Conservation (phyloP, 2,888 invertebrate genomes). For the Caenorhabditis panamensis region DNA sequence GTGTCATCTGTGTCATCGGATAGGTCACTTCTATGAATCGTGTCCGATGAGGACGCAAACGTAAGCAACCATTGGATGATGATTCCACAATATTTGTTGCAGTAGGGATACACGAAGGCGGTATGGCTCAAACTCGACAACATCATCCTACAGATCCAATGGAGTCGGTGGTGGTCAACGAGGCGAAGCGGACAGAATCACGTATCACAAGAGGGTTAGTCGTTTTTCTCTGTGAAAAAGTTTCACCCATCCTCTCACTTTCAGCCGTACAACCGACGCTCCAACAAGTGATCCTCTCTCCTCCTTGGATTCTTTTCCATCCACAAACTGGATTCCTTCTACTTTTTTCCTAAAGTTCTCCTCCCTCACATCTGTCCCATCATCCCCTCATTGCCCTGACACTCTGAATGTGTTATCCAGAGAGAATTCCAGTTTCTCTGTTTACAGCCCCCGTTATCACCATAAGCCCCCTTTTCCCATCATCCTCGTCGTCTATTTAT, state of each 20-base stretch:
- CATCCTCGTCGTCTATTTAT: too few relatives aligned
- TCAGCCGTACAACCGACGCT: constrained; percentile 2
- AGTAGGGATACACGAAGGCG: constrained; percentile 23
- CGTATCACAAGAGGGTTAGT: constrained; percentile 22
- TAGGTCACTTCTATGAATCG: constrained; percentile 65
- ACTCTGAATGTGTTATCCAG: background rate
- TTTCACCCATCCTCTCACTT: background rate
- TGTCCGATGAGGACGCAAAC: constrained; percentile 42
- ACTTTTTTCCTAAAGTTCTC: constrained; percentile 1
- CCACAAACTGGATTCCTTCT: constrained; percentile 1
- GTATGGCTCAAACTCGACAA: constrained; percentile 39
- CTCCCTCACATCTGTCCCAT: background rate
- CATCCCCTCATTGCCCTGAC: background rate
- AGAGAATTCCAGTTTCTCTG: constrained; percentile 26
- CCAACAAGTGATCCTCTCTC: constrained; percentile 2
- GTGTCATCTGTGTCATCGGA: constrained; percentile 58
- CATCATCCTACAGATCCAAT: constrained; percentile 30
- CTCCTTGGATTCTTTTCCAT: background rate
- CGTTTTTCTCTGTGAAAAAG: too few relatives aligned
- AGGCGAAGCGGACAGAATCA: background rate
- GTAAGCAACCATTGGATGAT: background rate
- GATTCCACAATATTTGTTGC: background rate
- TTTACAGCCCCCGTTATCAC: background rate
- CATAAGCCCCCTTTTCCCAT: background rate
- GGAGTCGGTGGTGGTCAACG: background rate